phyloP scores from a whole-genome alignment of 2,888 invertebrate species.

The Prosopocoilus inquinatus region DNA sequence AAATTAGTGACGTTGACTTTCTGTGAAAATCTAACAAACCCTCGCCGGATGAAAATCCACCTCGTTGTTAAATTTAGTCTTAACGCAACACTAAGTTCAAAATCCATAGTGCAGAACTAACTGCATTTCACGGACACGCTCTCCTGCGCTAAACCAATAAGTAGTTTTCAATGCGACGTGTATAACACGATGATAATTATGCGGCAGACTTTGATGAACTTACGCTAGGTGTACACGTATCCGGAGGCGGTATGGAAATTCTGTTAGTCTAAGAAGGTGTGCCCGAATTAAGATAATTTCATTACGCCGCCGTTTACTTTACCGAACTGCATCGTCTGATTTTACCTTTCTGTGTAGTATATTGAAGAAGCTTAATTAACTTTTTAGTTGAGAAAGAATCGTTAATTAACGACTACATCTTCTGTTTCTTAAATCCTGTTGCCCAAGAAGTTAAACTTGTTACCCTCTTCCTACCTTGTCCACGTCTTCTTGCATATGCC shows the following conservation, averaged over 20 bases:
- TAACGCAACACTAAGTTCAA: constrained; percentile 12
- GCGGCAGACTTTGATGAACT: constrained; percentile 31
- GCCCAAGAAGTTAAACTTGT: too few relatives aligned
- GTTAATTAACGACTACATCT: too few relatives aligned
- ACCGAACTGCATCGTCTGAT: too few relatives aligned
- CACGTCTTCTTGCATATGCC: too few relatives aligned
- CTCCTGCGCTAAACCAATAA: constrained; percentile 41
- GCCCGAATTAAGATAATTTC: constrained; percentile 18
- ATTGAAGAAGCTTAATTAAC: too few relatives aligned
- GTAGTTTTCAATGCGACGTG: constrained; percentile 38
- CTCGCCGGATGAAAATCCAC: too few relatives aligned
- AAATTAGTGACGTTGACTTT: too few relatives aligned
- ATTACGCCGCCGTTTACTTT: constrained; percentile 12
- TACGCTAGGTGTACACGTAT: constrained; percentile 15
- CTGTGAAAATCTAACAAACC: too few relatives aligned
- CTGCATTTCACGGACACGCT: constrained; percentile 34
- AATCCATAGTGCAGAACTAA: constrained; percentile 31
- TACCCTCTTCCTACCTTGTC: too few relatives aligned
- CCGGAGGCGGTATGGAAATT: constrained; percentile 18
- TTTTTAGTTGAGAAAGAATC: too few relatives aligned
- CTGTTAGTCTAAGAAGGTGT: constrained; percentile 19
- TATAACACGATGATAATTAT: constrained; percentile 31
- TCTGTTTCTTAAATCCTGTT: too few relatives aligned
- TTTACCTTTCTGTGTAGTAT: too few relatives aligned
- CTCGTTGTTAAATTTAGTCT: neutral